A percentile compares a stretch with the other conserved stretches of the same genome.
These are phyloP conservation scores for Umimayanthus kanabou DNA, from an alignment of 92 coral and sea anemone genomes.

Conservation along the genomic window DNA sequence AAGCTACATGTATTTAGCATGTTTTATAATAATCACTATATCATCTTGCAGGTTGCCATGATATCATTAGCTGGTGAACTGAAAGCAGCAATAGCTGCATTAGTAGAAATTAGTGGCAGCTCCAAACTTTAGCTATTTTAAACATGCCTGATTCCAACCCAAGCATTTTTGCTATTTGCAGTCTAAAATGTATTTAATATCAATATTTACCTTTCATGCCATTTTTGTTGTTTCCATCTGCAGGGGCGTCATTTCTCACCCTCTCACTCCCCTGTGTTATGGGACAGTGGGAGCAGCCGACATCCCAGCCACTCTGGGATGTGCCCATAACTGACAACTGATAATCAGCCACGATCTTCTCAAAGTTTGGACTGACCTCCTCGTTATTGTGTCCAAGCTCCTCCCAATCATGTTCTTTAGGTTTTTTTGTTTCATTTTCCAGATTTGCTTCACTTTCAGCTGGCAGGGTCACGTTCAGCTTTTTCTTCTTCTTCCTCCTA, in stretches of 20 bases:
- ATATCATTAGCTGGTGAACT: too few species aligned
- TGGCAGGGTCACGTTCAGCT: constrained; percentile 5
- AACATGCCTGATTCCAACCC: too few species aligned
- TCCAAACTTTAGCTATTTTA: too few species aligned
- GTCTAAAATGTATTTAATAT: background rate
- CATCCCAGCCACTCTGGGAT: background rate
- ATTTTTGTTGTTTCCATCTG: constrained; percentile 14
- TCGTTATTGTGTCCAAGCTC: background rate
- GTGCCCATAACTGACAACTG: background rate
- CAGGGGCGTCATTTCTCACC: background rate
- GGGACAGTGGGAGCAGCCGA: background rate
- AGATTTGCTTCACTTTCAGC: background rate
- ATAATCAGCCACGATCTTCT: background rate
- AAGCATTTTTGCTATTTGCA: too few species aligned
- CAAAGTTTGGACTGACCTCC: background rate
- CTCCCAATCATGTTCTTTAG: constrained; percentile 29
- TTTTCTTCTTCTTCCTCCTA: constrained; percentile 36
- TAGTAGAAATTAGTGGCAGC: too few species aligned
- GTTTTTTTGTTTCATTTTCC: constrained; percentile 27
- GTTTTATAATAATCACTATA: too few species aligned
- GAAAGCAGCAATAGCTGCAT: too few species aligned
- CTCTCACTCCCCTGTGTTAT: background rate
- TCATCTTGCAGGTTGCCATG: too few species aligned
- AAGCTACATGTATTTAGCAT: too few species aligned
- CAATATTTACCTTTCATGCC: constrained; percentile 1